These are phyloP conservation scores for Nothoprocta perdicaria DNA, from an alignment of 2,113 vertebrate species.

Conservation along the genomic window DNA sequence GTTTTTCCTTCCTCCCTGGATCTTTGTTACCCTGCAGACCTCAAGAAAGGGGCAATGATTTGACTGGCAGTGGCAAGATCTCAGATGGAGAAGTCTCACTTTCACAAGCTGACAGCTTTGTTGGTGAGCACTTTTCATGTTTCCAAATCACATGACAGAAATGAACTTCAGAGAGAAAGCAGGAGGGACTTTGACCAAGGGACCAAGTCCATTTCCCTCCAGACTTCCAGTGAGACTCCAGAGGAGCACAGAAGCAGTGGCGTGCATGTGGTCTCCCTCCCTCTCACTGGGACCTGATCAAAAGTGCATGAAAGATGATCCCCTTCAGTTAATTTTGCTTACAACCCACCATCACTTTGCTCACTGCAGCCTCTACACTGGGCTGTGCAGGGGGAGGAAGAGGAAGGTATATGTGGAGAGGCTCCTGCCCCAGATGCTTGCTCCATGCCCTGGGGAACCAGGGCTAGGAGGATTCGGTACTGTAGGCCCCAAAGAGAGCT, in stretches of 20 bases:
- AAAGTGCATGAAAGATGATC: neutral
- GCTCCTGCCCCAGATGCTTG: neutral
- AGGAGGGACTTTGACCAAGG: neutral
- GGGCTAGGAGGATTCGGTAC: neutral
- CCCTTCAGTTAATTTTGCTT: neutral
- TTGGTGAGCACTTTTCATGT: neutral
- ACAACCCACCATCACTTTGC: neutral
- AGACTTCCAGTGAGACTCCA: neutral
- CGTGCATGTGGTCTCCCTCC: neutral
- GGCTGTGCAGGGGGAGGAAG: neutral
- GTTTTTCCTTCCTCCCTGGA: neutral
- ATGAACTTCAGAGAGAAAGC: neutral
- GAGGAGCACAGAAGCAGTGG: neutral
- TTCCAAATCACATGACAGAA: neutral
- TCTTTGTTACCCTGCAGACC: neutral
- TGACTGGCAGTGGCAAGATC: neutral
- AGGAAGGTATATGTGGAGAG: neutral
- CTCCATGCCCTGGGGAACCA: neutral
- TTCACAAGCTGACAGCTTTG: slow-evolving; percentile 2
- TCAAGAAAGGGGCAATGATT: neutral
- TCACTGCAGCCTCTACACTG: neutral
- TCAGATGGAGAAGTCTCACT: neutral
- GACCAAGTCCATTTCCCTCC: neutral
- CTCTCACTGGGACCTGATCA: neutral
- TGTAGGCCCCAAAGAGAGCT: neutral